Percentiles rank a stretch among this genome's conserved stretches.
Evolutionary conservation across 2,113 vertebrate species (phyloP).

Genomic region (Menidia beryllina): DNA sequence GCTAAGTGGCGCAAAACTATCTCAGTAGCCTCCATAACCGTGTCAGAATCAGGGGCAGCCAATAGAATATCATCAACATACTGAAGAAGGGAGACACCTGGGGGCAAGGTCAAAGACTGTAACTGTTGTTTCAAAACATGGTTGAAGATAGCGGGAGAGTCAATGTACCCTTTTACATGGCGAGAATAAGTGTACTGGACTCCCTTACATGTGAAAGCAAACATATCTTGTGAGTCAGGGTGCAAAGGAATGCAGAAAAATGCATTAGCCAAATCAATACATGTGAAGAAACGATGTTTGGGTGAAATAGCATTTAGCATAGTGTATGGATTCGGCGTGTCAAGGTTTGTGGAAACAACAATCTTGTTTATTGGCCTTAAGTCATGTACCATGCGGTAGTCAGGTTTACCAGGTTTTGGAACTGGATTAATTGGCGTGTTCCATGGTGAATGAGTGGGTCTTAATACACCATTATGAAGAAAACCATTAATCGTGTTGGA

Average conservation of each 20-base stretch:
- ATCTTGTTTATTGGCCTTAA: neutral
- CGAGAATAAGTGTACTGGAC: neutral
- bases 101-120: too few species aligned
- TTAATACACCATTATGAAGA: neutral
- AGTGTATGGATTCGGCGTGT: too few species aligned
- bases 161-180: neutral
- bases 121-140: too few species aligned
- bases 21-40: neutral
- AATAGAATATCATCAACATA: too few species aligned
- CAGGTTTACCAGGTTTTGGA: neutral
- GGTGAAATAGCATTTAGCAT: neutral
- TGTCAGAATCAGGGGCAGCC: too few species aligned
- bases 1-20: neutral
- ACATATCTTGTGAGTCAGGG: neutral
- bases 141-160: too few species aligned
- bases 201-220: neutral
- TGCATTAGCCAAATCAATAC: neutral
- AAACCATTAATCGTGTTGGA: neutral
- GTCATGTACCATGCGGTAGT: neutral
- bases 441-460: neutral
- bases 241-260: neutral
- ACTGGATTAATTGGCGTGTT: neutral
- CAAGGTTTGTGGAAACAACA: neutral
- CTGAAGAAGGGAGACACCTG: too few species aligned
- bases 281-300: neutral